Evolutionary conservation across 2,888 invertebrate genomes (phyloP).

Genomic region (Eustalomyia histrio): DNA sequence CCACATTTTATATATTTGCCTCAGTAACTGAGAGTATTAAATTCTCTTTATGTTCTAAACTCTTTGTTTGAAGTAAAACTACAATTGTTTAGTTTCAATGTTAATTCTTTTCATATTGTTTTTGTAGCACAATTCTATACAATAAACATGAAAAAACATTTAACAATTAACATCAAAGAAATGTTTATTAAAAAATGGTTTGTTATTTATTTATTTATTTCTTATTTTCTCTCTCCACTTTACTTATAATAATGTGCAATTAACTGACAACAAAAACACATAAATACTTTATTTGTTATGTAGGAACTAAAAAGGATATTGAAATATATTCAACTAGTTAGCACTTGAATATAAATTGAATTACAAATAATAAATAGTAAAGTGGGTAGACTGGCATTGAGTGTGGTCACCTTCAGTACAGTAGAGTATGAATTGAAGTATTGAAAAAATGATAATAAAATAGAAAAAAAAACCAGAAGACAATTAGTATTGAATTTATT

Average conservation of each 20-base stretch:
- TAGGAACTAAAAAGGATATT: neutral
- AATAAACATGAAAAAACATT: no score
- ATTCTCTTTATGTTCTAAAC: no score
- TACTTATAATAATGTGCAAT: neutral
- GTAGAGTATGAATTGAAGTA: neutral
- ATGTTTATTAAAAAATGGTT: neutral
- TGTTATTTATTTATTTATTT: neutral
- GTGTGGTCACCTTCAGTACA: neutral
- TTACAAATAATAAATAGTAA: neutral
- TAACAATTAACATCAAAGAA: neutral
- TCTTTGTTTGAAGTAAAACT: no score
- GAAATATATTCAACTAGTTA: neutral
- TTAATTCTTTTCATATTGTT: no score
- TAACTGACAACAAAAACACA: neutral
- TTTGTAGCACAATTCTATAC: no score
- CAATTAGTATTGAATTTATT: neutral
- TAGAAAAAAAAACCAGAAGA: neutral
- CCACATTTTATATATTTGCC: no score
- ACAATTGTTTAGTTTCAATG: no score
- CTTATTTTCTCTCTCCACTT: neutral
- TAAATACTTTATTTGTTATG: neutral
- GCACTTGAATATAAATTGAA: neutral
- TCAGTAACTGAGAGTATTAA: no score
- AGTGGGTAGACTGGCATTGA: neutral
- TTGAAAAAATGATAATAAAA: neutral